These are phyloP conservation scores for Leptinotarsa defecta DNA, from an alignment of 1,140 invertebrate genomes.

Conservation along the genomic window DNA sequence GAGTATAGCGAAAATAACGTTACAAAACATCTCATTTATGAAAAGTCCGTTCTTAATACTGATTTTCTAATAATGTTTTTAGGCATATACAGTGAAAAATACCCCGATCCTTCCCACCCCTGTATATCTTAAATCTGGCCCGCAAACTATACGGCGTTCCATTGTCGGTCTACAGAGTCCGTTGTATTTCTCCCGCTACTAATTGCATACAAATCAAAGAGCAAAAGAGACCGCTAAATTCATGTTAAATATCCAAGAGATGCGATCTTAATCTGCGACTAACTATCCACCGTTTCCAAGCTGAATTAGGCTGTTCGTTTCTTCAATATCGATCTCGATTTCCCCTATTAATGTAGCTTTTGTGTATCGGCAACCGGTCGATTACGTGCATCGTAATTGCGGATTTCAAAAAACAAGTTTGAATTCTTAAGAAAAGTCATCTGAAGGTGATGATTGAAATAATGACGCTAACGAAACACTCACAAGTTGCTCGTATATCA, in stretches of 20 bases:
- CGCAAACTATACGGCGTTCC: neutral
- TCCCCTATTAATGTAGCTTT: constrained; percentile 33
- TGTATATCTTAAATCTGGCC: neutral
- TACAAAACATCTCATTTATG: too few relatives aligned
- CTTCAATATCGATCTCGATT: constrained; percentile 34
- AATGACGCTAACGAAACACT: too few relatives aligned
- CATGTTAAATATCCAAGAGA: constrained; percentile 51
- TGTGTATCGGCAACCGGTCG: constrained; percentile 6
- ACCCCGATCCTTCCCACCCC: too few relatives aligned
- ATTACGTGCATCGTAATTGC: too few relatives aligned
- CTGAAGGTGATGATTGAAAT: too few relatives aligned
- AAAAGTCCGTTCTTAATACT: too few relatives aligned
- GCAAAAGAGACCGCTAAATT: constrained; percentile 52
- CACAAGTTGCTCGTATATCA: too few relatives aligned
- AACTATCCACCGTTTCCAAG: constrained; percentile 15
- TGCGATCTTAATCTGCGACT: constrained; percentile 52
- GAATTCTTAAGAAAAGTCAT: too few relatives aligned
- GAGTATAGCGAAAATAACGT: too few relatives aligned
- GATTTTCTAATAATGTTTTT: too few relatives aligned
- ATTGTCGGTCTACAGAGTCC: neutral
- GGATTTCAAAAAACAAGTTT: too few relatives aligned
- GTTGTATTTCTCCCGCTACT: constrained; percentile 44
- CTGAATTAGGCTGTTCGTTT: constrained; percentile 41
- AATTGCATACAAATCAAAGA: constrained; percentile 55
- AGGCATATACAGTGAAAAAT: too few relatives aligned